Evolutionary conservation across 1,140 invertebrate genomes (phyloP), one percentile per base, ranked within the genome.

Genomic region (Pseudomyrmex dendroicus): DNA sequence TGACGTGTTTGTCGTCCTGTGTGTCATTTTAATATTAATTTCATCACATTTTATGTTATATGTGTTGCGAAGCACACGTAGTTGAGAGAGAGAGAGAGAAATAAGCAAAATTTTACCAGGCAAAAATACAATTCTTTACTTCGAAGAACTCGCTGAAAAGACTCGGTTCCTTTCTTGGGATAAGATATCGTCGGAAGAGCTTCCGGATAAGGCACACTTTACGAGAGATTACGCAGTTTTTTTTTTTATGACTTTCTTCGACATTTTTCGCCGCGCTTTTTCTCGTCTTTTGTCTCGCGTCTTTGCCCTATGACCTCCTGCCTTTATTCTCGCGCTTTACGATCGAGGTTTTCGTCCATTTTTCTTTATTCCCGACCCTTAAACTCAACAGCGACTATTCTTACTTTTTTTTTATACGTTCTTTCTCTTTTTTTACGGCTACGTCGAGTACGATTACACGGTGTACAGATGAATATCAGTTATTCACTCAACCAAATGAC

Each of bases 171-270:
- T 84, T 88, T 77, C 64, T 80, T 61, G 61, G 74, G 78, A 87
- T 84, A 88, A 86, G 67, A 64, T 88, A 86, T 89, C 78, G 73
- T 64, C 48, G 74, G 44, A 72, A 66, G 73, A 70, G 50, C 56
- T 63, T 44, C 76, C 57, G 83, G 82, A 89, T 91, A 91, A 91
- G 66, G 87, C 64, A 87, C 89, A 83, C 82, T 93, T 93, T 92
- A 92, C 90, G 91, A 91, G 84, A 90, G 92, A 93, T 92, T 91
- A 91, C 90, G 89, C 73, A 88, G 85, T 93, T n/a, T n/a, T n/a
- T n/a, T n/a, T n/a, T n/a, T n/a, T 93, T 93, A 93, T 86, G 91
- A 91, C 89, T 84, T 88, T 87, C 86, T 86, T 68, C 78, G 72
- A 62, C 35, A 67, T 68, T 76, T 82, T 64, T 35, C 82, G 10